These are phyloP conservation scores for Drosophila leontia DNA, from an alignment of 1,140 invertebrate species.

Conservation along the genomic window DNA sequence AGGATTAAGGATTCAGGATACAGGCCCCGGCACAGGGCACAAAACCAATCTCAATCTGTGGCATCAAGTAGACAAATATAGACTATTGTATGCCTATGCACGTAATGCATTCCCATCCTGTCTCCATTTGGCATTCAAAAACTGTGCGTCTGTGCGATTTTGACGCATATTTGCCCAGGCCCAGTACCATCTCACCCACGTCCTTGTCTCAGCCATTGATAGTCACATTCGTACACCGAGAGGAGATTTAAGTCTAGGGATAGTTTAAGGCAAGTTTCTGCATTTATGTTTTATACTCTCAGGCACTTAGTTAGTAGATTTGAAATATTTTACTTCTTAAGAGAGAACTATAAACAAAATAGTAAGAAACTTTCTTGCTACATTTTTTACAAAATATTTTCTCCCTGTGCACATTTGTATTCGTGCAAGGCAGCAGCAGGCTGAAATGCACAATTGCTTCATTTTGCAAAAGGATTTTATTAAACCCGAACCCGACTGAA, in stretches of 20 bases:
- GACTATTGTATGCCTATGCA: constrained; percentile 65
- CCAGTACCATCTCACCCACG: constrained; percentile 31
- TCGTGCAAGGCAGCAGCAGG: constrained; percentile 59
- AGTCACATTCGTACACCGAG: constrained; percentile 27
- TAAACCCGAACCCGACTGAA: constrained; percentile 67
- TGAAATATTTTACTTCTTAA: too few species aligned
- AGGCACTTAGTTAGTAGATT: neutral
- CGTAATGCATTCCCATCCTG: constrained; percentile 33
- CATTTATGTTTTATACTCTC: neutral
- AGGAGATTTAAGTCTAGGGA: neutral
- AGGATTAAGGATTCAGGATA: constrained; percentile 14
- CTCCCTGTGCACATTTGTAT: constrained; percentile 24
- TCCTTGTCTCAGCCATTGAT: constrained; percentile 29
- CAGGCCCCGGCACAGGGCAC: constrained; percentile 28
- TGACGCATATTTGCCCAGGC: constrained; percentile 80
- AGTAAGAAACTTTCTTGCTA: too few species aligned
- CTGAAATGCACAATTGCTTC: constrained; percentile 79
- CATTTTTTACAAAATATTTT: neutral
- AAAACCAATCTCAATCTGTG: constrained; percentile 75
- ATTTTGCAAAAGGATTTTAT: constrained; percentile 81
- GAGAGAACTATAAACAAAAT: too few species aligned
- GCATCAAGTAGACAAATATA: constrained; percentile 82
- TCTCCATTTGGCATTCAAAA: constrained; percentile 82
- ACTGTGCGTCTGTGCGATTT: constrained; percentile 81
- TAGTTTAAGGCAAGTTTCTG: neutral